phyloP scores from a whole-genome alignment of 1,140 invertebrate genomes.

The Penaeus japonicus region DNA sequence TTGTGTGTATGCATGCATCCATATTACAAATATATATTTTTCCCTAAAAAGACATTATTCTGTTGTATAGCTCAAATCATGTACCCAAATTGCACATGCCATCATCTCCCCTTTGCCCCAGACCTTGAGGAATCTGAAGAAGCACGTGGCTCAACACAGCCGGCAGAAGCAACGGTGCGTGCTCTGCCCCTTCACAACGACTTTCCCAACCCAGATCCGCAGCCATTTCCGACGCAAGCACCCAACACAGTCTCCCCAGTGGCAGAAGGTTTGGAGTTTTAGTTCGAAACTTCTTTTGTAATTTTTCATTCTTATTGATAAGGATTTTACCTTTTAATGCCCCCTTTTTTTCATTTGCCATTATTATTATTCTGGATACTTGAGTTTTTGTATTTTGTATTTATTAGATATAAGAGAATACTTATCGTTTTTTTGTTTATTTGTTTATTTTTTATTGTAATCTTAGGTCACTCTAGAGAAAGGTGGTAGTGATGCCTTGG shows the following conservation, averaged over 20 bases:
- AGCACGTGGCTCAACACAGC: conserved; percentile 24
- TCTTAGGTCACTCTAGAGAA: conserved; percentile 6
- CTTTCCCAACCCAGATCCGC: conserved; percentile 31
- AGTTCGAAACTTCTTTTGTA: neutral
- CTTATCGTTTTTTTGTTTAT: neutral
- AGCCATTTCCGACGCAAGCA: conserved; percentile 32
- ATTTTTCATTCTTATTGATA: neutral
- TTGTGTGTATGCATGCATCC: no score
- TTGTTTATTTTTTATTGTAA: neutral
- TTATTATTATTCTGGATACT: no score
- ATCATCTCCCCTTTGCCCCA: neutral
- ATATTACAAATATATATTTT: no score
- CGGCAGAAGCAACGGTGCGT: conserved; percentile 14
- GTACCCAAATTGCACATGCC: neutral
- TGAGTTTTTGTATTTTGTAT: neutral
- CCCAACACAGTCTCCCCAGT: neutral
- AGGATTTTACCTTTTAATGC: neutral
- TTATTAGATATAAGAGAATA: neutral
- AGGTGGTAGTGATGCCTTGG: neutral
- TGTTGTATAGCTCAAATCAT: no score
- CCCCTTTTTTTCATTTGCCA: neutral
- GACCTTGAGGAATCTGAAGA: conserved; percentile 29
- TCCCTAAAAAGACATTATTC: no score
- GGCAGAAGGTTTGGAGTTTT: neutral
- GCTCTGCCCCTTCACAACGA: conserved; percentile 10